Evolutionary conservation across 2,797 vertebrate genomes (phyloP).

Genomic region (Oreochromis mossambicus): DNA sequence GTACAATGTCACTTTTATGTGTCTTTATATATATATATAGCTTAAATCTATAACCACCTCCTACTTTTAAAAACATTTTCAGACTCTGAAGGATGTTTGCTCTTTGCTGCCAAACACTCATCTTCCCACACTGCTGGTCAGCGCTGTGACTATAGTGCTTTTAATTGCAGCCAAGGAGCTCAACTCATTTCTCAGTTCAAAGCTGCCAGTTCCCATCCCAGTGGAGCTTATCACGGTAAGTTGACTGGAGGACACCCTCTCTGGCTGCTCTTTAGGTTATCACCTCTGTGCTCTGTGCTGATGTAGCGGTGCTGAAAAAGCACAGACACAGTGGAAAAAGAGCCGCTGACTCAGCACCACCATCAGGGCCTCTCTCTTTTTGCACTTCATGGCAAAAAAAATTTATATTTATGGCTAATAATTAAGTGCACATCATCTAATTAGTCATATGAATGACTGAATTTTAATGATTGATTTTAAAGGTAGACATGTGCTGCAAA

Average conservation of each 20-base stretch:
- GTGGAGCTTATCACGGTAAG: slow-evolving; percentile 89
- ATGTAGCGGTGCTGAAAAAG: slow-evolving; percentile 41
- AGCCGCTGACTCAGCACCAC: slow-evolving; percentile 54
- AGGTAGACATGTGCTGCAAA: neutral
- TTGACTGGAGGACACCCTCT: slow-evolving; percentile 30
- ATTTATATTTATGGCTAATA: slow-evolving; percentile 31
- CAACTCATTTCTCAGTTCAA: slow-evolving; percentile 77
- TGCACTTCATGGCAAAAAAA: slow-evolving; percentile 53
- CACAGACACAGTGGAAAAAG: slow-evolving; percentile 38
- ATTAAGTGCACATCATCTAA: slow-evolving; percentile 36
- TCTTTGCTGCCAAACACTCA: slow-evolving; percentile 79
- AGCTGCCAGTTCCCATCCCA: slow-evolving; percentile 86
- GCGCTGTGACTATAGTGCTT: slow-evolving; percentile 77
- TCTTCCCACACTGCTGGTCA: slow-evolving; percentile 81
- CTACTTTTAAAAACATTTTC: slow-evolving; percentile 1
- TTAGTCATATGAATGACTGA: slow-evolving; percentile 28
- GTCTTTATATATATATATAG: neutral
- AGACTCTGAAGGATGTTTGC: slow-evolving; percentile 87
- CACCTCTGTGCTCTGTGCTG: slow-evolving; percentile 13
- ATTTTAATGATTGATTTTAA: slow-evolving; percentile 24
- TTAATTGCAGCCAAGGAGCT: slow-evolving; percentile 85
- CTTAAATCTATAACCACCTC: neutral
- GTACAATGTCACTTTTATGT: neutral
- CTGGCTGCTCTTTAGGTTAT: slow-evolving; percentile 1
- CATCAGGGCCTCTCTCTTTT: slow-evolving; percentile 1